Evolutionary conservation across 2,888 invertebrate species (phyloP).

Genomic region (Agriopis marginaria): DNA sequence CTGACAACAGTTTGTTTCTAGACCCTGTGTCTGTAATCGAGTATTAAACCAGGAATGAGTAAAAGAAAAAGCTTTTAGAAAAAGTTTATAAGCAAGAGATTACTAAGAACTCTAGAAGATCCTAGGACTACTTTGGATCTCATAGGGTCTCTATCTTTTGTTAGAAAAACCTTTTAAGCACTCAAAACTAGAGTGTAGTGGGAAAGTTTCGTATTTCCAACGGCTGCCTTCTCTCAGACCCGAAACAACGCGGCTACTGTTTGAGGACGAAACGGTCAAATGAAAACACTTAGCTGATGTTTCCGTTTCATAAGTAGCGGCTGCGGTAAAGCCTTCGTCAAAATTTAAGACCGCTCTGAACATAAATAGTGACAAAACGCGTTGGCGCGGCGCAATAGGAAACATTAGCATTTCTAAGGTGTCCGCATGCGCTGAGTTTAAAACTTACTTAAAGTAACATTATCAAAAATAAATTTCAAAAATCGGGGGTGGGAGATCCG

Average conservation of each 20-base stretch:
- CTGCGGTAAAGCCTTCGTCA: not conserved
- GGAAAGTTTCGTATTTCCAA: conserved; percentile 1
- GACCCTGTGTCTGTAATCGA: too few species aligned
- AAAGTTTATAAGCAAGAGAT: too few species aligned
- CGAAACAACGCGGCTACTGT: not conserved
- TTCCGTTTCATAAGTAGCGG: not conserved
- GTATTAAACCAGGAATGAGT: too few species aligned
- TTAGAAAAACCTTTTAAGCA: conserved; percentile 8
- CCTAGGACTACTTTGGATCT: too few species aligned
- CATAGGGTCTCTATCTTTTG: not conserved
- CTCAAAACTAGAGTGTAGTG: not conserved
- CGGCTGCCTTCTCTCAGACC: not conserved
- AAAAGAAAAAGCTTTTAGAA: too few species aligned
- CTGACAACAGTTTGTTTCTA: too few species aligned
- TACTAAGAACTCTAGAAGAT: too few species aligned
- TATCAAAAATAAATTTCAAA: too few species aligned
- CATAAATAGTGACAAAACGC: not conserved
- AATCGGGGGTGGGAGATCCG: too few species aligned
- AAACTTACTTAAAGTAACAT: too few species aligned
- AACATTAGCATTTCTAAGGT: not conserved
- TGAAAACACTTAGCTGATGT: not conserved
- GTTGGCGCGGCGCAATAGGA: not conserved
- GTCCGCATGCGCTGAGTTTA: not conserved
- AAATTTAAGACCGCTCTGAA: not conserved
- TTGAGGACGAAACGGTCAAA: not conserved